Evolutionary conservation across 2,797 vertebrate genomes (phyloP), one percentile per base, ranked within the genome.

Genomic region (Nyctibius grandis): DNA sequence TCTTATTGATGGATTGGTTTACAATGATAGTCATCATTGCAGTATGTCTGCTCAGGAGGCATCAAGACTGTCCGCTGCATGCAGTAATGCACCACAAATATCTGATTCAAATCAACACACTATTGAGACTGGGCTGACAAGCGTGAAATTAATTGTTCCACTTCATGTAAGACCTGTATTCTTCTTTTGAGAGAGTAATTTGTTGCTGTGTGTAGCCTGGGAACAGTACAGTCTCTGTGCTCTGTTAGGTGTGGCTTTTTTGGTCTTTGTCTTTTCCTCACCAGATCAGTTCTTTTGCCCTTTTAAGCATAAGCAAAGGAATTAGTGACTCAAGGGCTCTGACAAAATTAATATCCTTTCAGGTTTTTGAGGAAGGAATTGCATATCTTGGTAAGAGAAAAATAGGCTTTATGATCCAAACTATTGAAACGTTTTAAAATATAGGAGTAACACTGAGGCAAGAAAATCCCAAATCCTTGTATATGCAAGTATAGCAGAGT

Each of bases 71-170:
- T 98, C 97, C 64, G 12, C 89, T 77, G 97, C 96, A 93, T 92
- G 98, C 97, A 94, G 97, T 94, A 98, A 97, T 96, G 97, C 95
- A 85, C 97, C 98, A 68, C 98, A 98, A 98, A 99, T 98, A 98
- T 98, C 97, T 98, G 98, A 98, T 98, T 98, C 98, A 98, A 98
- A 98, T 99, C 98, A 98, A 98, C 98, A 97, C 97, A 97, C 98
- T 98, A 99, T 98, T 98, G 98, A 98, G 98, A 97, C 98, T 95
- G 97, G 97, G 98, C 98, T 98, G 99, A 99, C 99, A 99, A 98
- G 98, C 99, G 98, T 99, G 99, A 99, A 99, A 99, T 99, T 98
- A 99, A 99, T 99, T 99, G 99, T 99, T 99, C 98, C 99, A 99
- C 98, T 99, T 98, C 98, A 98, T 99, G 98, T 99, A 98, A 98